Conservation (phyloP, 2,113 vertebrate genomes). For the Phasianus colchicus region DNA sequence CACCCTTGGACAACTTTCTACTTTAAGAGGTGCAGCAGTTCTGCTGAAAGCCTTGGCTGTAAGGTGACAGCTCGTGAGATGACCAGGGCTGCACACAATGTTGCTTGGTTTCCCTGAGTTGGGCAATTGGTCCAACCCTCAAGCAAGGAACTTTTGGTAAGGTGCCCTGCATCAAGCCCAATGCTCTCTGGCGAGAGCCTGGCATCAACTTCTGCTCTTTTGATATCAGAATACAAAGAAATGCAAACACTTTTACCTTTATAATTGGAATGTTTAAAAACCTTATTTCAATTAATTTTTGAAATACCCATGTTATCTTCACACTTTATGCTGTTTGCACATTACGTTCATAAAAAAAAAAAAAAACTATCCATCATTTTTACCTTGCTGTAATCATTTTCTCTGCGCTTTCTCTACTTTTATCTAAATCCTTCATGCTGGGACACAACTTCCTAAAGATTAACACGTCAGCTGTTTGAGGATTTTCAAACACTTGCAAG, state of each 20-base stretch:
- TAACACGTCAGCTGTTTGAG: neutral
- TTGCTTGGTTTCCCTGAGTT: accelerated
- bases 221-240: neutral
- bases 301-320: accelerated
- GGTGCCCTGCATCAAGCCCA: neutral
- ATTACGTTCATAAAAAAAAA: accelerated
- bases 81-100: neutral
- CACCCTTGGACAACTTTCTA: neutral
- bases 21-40: neutral
- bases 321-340: neutral
- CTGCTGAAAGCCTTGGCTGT: neutral
- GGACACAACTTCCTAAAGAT: neutral
- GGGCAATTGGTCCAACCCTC: neutral
- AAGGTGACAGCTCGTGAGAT: accelerated
- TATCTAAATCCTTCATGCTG: neutral
- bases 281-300: neutral
- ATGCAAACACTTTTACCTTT: neutral
- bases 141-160: neutral
- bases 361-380: neutral
- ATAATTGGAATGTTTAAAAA: neutral
- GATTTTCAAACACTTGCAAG: neutral
- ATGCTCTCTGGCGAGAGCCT: accelerated
- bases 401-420: neutral
- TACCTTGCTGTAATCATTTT: neutral
- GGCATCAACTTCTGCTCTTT: neutral